Base-by-base conservation (phyloP, 2,113 vertebrate species). In the Mustela nigripes region DNA sequence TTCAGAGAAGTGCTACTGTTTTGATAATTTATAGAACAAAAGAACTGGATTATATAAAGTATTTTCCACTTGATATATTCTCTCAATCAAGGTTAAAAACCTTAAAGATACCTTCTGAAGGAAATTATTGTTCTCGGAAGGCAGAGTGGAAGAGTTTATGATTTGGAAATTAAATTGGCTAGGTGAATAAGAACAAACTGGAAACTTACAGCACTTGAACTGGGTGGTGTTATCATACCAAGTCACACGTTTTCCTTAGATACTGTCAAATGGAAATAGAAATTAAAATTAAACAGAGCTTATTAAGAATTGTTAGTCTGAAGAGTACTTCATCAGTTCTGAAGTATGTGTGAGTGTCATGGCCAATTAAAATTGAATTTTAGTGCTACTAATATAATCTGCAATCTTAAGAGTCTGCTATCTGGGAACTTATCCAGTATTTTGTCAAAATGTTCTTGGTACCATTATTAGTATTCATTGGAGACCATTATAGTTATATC, bases 261-360 rank as follows among this genome's bases (percentile, higher is more conserved):
- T 97, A 76, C 81, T 97, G 87, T 98, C 85, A 96, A 98, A 98
- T 93, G 63, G 95, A 98, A 98, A 95, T 22, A 97, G 81, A 97
- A 98, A 98, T 98, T 98, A 98, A 96, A 97, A 95, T 96, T 97
- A 97, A 81, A 67, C 91, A 97, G 96, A 80, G 79, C 73, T 97
- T 98, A 95, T 97, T 94, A 97, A 97, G 80, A 96, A 91, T 97
- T 91, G 81, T 96, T 96, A 79, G 63, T 33, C 78, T 96, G 56
- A 98, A 96, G 91, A 97, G 63, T 63, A 97, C 97, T 98, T 97
- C 93, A 88, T 98, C 91, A 90, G 93, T 73, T 95, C 48, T 90
- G 96, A 98, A 97, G 82, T 83, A 88, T 92, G 88, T 95, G n/a
- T 96, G 96, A 94, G 83, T 98, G 97, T 95, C 97, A 97, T 96